Evolutionary conservation across 2,797 vertebrate genomes (phyloP).

Genomic region (Gymnopithys bicolor): DNA sequence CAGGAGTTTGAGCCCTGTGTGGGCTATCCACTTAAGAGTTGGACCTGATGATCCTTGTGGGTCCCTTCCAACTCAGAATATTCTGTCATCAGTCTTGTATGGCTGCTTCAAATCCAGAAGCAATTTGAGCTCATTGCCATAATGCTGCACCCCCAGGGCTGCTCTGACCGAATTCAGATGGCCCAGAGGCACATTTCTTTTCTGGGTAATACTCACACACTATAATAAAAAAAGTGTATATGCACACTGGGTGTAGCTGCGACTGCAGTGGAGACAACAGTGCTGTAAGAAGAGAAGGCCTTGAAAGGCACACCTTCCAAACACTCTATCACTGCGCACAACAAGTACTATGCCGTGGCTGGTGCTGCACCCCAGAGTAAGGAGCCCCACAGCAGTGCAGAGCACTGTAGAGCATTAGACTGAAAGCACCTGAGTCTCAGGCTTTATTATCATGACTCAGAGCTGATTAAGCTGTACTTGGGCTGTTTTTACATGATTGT

Average conservation of each 20-base stretch:
- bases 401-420: not conserved
- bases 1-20: not conserved
- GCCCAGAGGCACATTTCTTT: not conserved
- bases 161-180: not conserved
- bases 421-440: not conserved
- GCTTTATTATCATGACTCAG: not conserved
- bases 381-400: fast-evolving
- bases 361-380: not conserved
- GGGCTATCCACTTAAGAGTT: not conserved
- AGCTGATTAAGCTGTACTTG: not conserved
- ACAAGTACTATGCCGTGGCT: not conserved
- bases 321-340: not conserved
- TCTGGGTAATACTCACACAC: not conserved
- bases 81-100: not conserved
- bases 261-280: not conserved
- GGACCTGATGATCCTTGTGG: not conserved
- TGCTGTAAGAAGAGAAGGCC: not conserved
- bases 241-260: not conserved
- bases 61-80: not conserved
- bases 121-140: not conserved
- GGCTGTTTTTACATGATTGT: not conserved
- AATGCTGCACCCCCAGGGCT: not conserved
- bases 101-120: not conserved
- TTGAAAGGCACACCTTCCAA: not conserved
- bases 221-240: not conserved